Percentiles rank a stretch among this genome's conserved stretches.
Conservation (phyloP, 2,113 vertebrate genomes). For the Puffinus mauretanicus region DNA sequence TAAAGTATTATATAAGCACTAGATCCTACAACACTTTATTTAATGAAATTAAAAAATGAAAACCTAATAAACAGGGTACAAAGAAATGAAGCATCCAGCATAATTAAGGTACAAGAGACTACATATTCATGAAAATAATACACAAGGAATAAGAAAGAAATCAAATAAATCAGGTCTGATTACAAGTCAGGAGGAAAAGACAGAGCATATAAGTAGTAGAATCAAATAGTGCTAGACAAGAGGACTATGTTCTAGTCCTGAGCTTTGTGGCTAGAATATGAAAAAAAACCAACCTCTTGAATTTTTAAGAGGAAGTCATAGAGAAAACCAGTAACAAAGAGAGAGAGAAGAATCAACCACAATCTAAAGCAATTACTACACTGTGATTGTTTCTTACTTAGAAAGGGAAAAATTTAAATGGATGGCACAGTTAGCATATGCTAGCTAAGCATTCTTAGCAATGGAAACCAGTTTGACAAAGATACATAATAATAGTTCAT, state of each 20-base stretch:
- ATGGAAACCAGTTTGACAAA: neutral
- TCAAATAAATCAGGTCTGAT: neutral
- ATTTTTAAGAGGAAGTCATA: neutral
- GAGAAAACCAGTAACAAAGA: neutral
- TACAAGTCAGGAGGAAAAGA: neutral
- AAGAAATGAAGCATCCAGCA: neutral
- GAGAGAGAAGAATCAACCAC: neutral
- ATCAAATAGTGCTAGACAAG: neutral
- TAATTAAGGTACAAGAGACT: neutral
- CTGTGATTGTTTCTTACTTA: neutral
- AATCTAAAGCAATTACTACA: neutral
- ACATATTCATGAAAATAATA: neutral
- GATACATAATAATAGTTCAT: neutral
- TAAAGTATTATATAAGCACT: neutral
- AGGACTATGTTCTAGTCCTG: neutral
- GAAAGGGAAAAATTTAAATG: neutral
- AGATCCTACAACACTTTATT: neutral
- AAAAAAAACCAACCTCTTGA: neutral
- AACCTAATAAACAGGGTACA: neutral
- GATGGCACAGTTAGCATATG: neutral
- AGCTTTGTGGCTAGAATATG: neutral
- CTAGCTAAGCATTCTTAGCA: neutral
- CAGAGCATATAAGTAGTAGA: neutral
- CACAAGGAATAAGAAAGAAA: neutral
- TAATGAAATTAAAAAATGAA: neutral